Base-by-base conservation (phyloP, 2,797 vertebrate genomes). In the Streptopelia turtur region DNA sequence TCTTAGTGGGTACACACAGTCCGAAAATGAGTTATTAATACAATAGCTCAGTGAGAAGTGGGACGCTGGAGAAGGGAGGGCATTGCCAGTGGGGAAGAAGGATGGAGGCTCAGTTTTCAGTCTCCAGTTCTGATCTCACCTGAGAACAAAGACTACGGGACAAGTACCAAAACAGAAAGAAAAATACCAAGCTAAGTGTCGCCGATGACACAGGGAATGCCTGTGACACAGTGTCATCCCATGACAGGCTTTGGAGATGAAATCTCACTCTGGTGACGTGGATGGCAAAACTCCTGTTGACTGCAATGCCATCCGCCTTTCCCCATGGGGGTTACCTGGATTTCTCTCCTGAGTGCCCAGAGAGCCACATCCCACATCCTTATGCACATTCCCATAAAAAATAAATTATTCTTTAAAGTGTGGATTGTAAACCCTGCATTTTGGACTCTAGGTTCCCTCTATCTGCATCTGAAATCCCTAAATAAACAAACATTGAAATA, bases 401-500 rank as follows among this genome's bases (percentile, higher is more conserved):
- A 70, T 15, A 57, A 60, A 45, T 80, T 24, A 33, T 31, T 39
- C 57, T 83, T 93, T 31, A 52, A 74, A 83, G 10, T 11, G 15
- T 24, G 69, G 41, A 85, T 15, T 75, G 33, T 71, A 93, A 93
- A 68, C 20, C 30, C 39, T 76, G 76, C 65, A 12, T 94, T 88
- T 95, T 69, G 50, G 61, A 91, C 80, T 83, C 76, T 57, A 61
- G 24, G 37, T 81, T 92, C 72, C 61, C 37, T 91, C 75, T 69
- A 78, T 69, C 89, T 90, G 28, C 37, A 37, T 71, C 82, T 83
- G 91, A 92, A 93, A 95, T 91, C 30, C 50, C 35, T 72, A 61
- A 81, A 71, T 63, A 96, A 95, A 96, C 72, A 96, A 96, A 95
- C 87, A 86, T 2, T 24, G 87, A 76, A 92, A 95, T 78, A 94